These are phyloP conservation scores for Tryphoninae sp. DNA, from an alignment of 2,888 invertebrate species.

Conservation along the genomic window DNA sequence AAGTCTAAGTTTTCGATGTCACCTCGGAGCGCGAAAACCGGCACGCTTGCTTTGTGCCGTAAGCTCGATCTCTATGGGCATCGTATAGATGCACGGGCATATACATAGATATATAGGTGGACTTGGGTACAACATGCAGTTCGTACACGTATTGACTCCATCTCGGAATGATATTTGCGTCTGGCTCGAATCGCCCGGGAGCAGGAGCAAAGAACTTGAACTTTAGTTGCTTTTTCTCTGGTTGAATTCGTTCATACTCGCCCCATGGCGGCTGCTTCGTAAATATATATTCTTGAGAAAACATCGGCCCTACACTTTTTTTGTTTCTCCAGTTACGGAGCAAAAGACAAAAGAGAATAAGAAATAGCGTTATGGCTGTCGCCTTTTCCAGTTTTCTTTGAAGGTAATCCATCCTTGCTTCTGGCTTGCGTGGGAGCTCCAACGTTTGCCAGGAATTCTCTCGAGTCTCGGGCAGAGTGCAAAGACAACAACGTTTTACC, in stretches of 20 bases:
- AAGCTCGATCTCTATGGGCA: constrained; percentile 16
- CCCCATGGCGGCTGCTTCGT: not conserved
- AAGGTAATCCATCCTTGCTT: constrained; percentile 38
- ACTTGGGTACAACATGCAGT: no score
- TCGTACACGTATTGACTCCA: not conserved
- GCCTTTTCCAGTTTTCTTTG: constrained; percentile 41
- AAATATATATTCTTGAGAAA: not conserved
- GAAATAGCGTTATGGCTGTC: constrained; percentile 43
- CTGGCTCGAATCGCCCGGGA: constrained; percentile 24
- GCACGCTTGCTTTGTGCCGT: not conserved
- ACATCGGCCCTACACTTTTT: no score
- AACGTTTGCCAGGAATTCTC: constrained; percentile 53
- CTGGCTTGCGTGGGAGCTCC: constrained; percentile 12
- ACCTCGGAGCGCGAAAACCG: constrained; percentile 27
- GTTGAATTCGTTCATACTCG: constrained; percentile 19
- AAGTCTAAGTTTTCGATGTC: constrained; percentile 64
- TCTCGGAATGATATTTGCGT: constrained; percentile 23
- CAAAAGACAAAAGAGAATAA: constrained; percentile 16
- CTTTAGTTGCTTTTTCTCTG: constrained; percentile 43
- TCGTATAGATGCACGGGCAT: not conserved
- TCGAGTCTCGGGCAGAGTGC: not conserved
- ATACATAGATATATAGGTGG: no score
- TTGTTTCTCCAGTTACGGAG: not conserved
- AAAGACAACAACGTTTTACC: constrained; percentile 6
- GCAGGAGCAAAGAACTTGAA: constrained; percentile 52